Evolutionary conservation across 2,113 vertebrate species (phyloP).

Genomic region (Parus major): DNA sequence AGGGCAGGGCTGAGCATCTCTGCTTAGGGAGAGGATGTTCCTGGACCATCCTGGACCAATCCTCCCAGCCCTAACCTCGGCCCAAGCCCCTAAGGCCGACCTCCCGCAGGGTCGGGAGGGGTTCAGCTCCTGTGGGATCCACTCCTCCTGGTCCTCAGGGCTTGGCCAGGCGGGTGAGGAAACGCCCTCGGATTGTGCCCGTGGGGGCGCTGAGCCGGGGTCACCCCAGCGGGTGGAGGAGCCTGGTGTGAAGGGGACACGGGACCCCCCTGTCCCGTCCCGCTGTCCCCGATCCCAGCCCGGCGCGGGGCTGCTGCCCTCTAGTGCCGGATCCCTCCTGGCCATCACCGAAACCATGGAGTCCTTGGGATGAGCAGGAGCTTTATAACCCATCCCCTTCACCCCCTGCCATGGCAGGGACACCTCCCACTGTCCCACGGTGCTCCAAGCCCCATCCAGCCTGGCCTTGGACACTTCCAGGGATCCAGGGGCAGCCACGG

Average conservation of each 20-base stretch:
- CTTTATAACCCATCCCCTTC: rapidly evolving
- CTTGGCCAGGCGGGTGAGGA: rapidly evolving
- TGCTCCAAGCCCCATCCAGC: rapidly evolving
- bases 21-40: not conserved
- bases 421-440: rapidly evolving
- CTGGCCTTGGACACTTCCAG: not conserved
- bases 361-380: rapidly evolving
- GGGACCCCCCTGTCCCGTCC: rapidly evolving
- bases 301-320: not conserved
- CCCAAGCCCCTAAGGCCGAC: not conserved
- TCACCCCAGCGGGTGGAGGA: not conserved
- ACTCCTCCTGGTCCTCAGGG: not conserved
- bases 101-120: rapidly evolving
- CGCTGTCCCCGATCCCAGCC: not conserved
- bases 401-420: not conserved
- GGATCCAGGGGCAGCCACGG: not conserved
- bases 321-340: not conserved
- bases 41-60: rapidly evolving
- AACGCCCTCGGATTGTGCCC: not conserved
- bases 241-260: rapidly evolving
- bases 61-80: not conserved
- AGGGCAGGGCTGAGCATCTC: rapidly evolving
- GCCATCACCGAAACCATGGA: rapidly evolving
- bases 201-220: rapidly evolving
- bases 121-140: rapidly evolving